These are phyloP conservation scores for Saxicola maurus DNA, from an alignment of 2,797 vertebrate species.

Conservation along the genomic window DNA sequence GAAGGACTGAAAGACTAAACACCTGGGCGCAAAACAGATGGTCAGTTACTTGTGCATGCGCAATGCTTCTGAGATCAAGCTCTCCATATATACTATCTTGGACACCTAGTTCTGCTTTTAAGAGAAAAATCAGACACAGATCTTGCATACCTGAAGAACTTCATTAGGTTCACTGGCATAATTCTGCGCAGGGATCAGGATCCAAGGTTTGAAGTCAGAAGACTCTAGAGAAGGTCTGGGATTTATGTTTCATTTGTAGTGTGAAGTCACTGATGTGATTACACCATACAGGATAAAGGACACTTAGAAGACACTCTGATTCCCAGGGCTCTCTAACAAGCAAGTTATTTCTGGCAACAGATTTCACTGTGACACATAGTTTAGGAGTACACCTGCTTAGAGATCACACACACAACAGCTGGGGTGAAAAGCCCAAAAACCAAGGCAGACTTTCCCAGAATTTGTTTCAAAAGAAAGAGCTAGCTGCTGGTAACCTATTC, in stretches of 20 bases:
- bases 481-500: background rate
- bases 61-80: background rate
- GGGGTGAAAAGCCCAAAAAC: rapidly evolving
- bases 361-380: background rate
- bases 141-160: background rate
- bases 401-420: background rate
- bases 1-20: background rate
- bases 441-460: background rate
- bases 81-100: background rate
- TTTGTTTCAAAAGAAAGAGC: background rate
- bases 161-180: background rate
- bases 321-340: background rate
- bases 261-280: background rate
- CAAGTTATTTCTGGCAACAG: conserved; percentile 7
- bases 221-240: background rate
- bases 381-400: background rate
- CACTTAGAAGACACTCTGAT: background rate
- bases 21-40: background rate
- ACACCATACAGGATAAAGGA: background rate
- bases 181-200: rapidly evolving
- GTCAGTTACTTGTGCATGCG: rapidly evolving
- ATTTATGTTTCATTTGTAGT: background rate
- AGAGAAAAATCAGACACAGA: background rate
- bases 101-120: background rate
- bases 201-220: background rate